These are phyloP conservation scores for Alloscopus bannaensis DNA, from an alignment of 2,888 invertebrate species.

Conservation along the genomic window DNA sequence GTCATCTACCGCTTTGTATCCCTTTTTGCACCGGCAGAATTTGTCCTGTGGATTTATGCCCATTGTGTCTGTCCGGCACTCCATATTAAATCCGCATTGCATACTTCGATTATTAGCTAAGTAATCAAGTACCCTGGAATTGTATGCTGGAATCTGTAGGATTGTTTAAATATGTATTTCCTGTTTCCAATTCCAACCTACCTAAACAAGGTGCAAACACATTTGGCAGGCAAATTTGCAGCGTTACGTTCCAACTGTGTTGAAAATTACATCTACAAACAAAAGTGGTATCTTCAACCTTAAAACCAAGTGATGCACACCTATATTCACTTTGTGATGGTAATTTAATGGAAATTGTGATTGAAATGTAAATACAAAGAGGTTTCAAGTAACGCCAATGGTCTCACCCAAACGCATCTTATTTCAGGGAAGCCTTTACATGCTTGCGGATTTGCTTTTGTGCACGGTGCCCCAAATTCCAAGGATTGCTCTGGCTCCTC, in stretches of 20 bases:
- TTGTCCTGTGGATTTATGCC: conserved; percentile 34
- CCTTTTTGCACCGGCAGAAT: conserved; percentile 48
- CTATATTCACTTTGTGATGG: neutral
- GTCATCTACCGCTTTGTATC: conserved; percentile 31
- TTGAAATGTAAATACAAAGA: neutral
- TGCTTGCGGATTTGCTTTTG: conserved; percentile 17
- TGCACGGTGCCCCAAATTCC: conserved; percentile 17
- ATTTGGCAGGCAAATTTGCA: conserved; percentile 32
- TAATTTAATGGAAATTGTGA: neutral
- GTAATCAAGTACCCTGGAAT: neutral
- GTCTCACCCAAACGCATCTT: conserved; percentile 33
- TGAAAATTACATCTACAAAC: conserved; percentile 51
- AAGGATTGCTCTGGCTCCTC: neutral
- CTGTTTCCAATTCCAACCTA: neutral
- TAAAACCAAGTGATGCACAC: neutral
- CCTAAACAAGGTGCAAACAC: conserved; percentile 48
- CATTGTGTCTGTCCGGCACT: conserved; percentile 35
- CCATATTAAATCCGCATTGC: conserved; percentile 25
- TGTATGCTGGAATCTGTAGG: too few species aligned
- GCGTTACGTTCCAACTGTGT: conserved; percentile 33
- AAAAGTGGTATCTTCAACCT: conserved; percentile 38
- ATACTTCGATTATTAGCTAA: neutral
- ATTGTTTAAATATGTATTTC: neutral
- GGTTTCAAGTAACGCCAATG: neutral
- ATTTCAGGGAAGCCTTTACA: conserved; percentile 47